Evolutionary conservation across 30 jellyfish, hydroid and myxozoan genomes (phyloP), one percentile per base, ranked within the genome.

Genomic region (Hydractinia echinata): DNA sequence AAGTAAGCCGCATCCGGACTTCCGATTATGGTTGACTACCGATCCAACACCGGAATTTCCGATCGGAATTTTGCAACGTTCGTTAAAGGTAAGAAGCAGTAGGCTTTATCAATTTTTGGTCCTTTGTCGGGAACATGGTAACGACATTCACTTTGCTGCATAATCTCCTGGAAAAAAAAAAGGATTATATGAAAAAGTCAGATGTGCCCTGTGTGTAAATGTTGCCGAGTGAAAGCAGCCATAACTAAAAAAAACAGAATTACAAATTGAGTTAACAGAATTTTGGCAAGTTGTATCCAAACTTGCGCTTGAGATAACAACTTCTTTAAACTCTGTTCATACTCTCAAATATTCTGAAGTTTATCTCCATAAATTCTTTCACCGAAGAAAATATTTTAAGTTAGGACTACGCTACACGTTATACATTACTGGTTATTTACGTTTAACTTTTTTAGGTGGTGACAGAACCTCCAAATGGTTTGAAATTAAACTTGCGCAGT

Each of bases 41-140:
- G 97, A 90, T 55, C 97, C 97, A 10, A 90, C 97, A 64, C 97
- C 97, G n/a, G 96, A 85, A 51, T 90, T 90, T 72, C 97, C 97
- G 20, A 90, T 90, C 76, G 95, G 97, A 51, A 90, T 90, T n/a
- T 61, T 90, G 66, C 97, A 90, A 78, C 77, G 96, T 61, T 90
- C 97, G 13, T 61, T 90, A 53, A 90, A 90, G 92, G 97, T 90
- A 77, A 10, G 83, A 50, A 49, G 8, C 8, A 54, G 18, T 15
- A 11, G 11, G 2, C 53, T 11, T 9, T n/a, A 16, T 48, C 44
- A 72, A 0, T 68, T 14, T 10, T 53, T 67, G 78, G 78, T 52
- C 30, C n/a, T 58, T 58, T 13, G 16, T 16, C 44, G 44, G 44
- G 44, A 30, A 30, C 44, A 30, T 30, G 44, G 44, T 30, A 30